These are phyloP conservation scores for Hirtodrosophila confusa DNA, from an alignment of 2,888 invertebrate genomes.

Conservation along the genomic window DNA sequence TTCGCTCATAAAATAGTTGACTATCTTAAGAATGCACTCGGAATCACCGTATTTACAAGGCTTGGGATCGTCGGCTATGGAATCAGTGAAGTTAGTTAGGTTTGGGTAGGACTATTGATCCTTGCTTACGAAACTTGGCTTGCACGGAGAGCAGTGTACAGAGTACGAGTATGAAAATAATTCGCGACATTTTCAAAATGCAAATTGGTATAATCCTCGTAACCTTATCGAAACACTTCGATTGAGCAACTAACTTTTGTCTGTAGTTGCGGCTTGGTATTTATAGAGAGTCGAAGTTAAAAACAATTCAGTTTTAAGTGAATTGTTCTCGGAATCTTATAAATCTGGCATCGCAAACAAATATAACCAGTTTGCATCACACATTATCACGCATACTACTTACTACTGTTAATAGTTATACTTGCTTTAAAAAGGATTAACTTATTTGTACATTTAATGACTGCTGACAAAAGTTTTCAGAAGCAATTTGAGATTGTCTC, in stretches of 20 bases:
- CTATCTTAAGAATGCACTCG: conserved; percentile 58
- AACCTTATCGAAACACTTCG: conserved; percentile 8
- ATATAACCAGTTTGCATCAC: conserved; percentile 32
- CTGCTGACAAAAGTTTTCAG: conserved; percentile 4
- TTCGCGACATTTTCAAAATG: conserved; percentile 22
- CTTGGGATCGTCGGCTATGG: conserved; percentile 70
- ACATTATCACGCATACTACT: background rate
- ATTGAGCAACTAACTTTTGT: conserved; percentile 26
- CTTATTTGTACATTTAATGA: conserved; percentile 3
- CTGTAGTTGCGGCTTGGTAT: conserved; percentile 15
- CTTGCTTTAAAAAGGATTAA: background rate
- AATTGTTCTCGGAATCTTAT: background rate
- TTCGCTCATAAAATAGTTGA: conserved; percentile 51
- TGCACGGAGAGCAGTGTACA: conserved; percentile 23
- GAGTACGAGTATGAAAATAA: conserved; percentile 7
- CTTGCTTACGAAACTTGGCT: conserved; percentile 59
- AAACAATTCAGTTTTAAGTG: background rate
- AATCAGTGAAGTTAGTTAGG: background rate
- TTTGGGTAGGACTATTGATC: background rate
- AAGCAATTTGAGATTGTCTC: background rate
- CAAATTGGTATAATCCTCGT: background rate
- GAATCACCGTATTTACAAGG: conserved; percentile 74
- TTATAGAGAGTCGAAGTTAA: conserved; percentile 28
- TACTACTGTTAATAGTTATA: background rate
- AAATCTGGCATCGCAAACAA: conserved; percentile 1